Evolutionary conservation across 2,888 invertebrate species (phyloP).

Genomic region (Lycia hirtaria): DNA sequence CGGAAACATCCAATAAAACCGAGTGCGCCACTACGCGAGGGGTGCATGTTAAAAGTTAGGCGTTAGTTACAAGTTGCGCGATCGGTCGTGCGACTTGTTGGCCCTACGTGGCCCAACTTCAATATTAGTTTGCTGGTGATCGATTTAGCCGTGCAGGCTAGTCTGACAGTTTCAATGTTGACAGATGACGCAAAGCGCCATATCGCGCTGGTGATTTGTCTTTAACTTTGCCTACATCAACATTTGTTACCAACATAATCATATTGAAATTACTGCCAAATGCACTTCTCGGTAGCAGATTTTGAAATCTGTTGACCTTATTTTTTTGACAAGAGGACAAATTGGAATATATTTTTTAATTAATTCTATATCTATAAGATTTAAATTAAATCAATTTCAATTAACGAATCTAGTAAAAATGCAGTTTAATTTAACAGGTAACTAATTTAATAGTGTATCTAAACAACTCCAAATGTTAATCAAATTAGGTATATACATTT

Average conservation of each 20-base stretch:
- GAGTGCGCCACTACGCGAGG: constrained; percentile 57
- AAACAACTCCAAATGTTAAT: no score
- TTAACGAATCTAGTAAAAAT: background rate
- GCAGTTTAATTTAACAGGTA: no score
- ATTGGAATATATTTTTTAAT: background rate
- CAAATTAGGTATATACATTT: no score
- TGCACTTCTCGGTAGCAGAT: constrained; percentile 19
- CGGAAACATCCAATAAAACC: constrained; percentile 79
- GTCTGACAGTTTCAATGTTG: constrained; percentile 82
- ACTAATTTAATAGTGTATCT: no score
- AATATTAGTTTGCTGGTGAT: constrained; percentile 83
- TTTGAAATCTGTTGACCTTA: constrained; percentile 4
- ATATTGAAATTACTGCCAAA: constrained; percentile 28
- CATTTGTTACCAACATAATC: constrained; percentile 51
- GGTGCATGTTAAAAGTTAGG: constrained; percentile 70
- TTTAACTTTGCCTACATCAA: constrained; percentile 66
- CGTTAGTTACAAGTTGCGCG: constrained; percentile 49
- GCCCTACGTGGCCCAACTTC: constrained; percentile 73
- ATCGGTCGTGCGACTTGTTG: constrained; percentile 59
- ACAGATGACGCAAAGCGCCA: constrained; percentile 79
- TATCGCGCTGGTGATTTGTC: constrained; percentile 79
- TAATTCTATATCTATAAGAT: background rate
- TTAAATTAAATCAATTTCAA: background rate
- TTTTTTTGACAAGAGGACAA: background rate
- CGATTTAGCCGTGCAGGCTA: constrained; percentile 78